Evolutionary conservation across 2,797 vertebrate species (phyloP).

Genomic region (Spea hammondii): DNA sequence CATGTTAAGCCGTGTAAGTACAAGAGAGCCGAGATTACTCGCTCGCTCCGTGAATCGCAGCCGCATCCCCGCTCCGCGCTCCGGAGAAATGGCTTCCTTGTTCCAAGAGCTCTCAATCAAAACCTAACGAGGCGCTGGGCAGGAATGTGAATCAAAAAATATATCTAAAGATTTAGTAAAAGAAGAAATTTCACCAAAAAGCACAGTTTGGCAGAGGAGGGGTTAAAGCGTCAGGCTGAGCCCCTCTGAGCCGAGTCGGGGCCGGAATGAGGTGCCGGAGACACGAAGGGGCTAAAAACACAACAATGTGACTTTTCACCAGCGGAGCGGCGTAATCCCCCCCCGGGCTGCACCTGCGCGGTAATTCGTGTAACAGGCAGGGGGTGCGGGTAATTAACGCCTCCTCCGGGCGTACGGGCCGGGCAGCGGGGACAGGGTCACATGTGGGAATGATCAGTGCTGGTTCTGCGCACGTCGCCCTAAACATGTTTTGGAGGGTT

Average conservation of each 20-base stretch:
- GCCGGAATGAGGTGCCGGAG: background rate
- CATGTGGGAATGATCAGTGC: too few species aligned
- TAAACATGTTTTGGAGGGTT: too few species aligned
- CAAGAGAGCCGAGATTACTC: background rate
- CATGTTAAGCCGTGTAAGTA: background rate
- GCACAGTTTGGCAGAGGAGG: too few species aligned
- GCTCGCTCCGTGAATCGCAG: background rate
- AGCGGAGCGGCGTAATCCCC: background rate
- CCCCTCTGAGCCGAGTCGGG: background rate
- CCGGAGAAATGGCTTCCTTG: too few species aligned
- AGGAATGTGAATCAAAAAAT: too few species aligned
- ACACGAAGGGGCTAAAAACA: background rate
- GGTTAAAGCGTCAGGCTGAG: background rate
- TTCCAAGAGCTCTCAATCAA: too few species aligned
- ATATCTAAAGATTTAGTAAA: background rate
- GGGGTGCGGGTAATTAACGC: too few species aligned
- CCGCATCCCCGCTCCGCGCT: too few species aligned
- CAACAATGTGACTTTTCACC: background rate
- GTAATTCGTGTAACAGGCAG: background rate
- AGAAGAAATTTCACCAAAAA: background rate
- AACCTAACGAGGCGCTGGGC: too few species aligned
- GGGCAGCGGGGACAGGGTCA: too few species aligned
- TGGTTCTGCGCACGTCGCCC: too few species aligned
- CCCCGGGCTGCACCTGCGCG: background rate
- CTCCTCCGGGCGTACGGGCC: too few species aligned